A percentile compares a stretch with the other conserved stretches of the same genome.
These are phyloP conservation scores for Celastrina argiolus DNA, from an alignment of 2,888 invertebrate species.

Conservation along the genomic window DNA sequence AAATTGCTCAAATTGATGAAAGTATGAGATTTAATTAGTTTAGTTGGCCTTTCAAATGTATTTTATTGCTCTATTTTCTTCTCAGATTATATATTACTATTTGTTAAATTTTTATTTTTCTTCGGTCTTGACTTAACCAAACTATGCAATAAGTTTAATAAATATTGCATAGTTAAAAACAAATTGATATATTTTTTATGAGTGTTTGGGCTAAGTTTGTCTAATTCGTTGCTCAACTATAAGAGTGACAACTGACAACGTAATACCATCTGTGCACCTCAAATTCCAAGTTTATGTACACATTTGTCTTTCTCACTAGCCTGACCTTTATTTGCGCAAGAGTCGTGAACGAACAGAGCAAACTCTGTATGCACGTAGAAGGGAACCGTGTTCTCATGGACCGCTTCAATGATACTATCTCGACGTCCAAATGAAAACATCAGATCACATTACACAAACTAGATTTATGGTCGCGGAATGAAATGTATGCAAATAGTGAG, in stretches of 20 bases:
- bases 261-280: slow-evolving; percentile 12
- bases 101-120: too few relatives aligned
- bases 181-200: too few relatives aligned
- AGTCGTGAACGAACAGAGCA: slow-evolving; percentile 55
- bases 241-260: slow-evolving; percentile 9
- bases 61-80: too few relatives aligned
- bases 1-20: too few relatives aligned
- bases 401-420: slow-evolving; percentile 28
- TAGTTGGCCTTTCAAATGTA: too few relatives aligned
- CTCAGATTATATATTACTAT: too few relatives aligned
- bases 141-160: too few relatives aligned
- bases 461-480: background rate
- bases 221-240: background rate
- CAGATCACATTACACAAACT: slow-evolving; percentile 9
- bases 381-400: slow-evolving; percentile 62
- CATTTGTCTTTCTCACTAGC: slow-evolving; percentile 24
- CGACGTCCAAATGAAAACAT: slow-evolving; percentile 16
- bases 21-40: too few relatives aligned
- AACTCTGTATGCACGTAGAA: slow-evolving; percentile 54
- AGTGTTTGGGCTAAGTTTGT: background rate
- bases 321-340: slow-evolving; percentile 65
- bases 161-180: too few relatives aligned
- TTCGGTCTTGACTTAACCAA: too few relatives aligned
- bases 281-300: slow-evolving; percentile 15
- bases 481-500: slow-evolving; percentile 5